phyloP scores from a whole-genome alignment of 2,113 vertebrate species.

The Xiphias gladius region DNA sequence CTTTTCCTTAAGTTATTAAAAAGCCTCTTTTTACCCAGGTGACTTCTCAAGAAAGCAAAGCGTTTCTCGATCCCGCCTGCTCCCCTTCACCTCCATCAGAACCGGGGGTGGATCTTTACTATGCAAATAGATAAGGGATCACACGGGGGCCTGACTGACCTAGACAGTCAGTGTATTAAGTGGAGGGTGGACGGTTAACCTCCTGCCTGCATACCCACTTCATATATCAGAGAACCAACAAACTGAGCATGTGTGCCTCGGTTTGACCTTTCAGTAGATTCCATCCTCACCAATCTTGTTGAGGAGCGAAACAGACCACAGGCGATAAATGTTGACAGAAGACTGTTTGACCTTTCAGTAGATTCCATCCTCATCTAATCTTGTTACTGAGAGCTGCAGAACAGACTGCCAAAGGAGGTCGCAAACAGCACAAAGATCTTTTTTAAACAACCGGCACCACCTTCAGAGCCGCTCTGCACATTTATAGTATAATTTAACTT shows the following conservation, averaged over 20 bases:
- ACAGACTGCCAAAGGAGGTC: neutral
- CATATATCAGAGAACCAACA: slow-evolving; percentile 2
- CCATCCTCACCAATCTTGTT: too few relatives aligned
- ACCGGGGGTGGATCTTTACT: neutral
- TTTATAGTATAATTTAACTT: neutral
- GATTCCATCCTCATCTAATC: neutral
- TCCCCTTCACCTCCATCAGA: neutral
- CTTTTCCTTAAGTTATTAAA: too few relatives aligned
- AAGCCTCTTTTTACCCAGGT: too few relatives aligned
- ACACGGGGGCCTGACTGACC: neutral
- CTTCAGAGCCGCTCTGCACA: neutral
- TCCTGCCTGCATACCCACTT: neutral
- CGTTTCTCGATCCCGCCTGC: neutral
- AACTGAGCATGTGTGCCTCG: slow-evolving; percentile 6
- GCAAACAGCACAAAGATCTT: neutral
- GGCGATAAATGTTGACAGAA: too few relatives aligned
- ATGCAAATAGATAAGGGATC: neutral
- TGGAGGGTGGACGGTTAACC: neutral
- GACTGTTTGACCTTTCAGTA: slow-evolving; percentile 32
- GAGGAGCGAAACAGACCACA: too few relatives aligned
- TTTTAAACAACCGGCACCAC: neutral
- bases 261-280: slow-evolving; percentile 33
- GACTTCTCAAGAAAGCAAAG: too few relatives aligned
- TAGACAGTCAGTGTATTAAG: neutral
- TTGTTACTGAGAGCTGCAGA: slow-evolving; percentile 3